Base-by-base conservation (phyloP, 2,888 invertebrate genomes). In the Melikaiella ostensackeni region DNA sequence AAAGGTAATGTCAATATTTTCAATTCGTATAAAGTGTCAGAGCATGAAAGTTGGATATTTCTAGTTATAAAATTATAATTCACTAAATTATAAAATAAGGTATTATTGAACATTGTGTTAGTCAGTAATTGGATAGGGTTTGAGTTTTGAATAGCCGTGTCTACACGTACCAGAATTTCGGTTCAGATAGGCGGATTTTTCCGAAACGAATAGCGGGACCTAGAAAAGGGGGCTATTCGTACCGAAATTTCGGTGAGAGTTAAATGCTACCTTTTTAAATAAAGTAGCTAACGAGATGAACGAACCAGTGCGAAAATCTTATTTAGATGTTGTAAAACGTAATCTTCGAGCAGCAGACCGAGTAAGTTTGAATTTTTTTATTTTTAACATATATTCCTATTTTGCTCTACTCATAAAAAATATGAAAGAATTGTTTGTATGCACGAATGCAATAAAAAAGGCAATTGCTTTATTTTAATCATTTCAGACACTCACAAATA, bases 271-370 rank as follows among this genome's bases (percentile, higher is more conserved):
- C 11, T 38, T 38, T 11, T 38, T 13, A 38, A 38, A 38, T 11
- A 50, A n/a, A 50, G 6, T 1, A 19, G 5, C 8, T 1, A 8
- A 8, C 1, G 13, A 66, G 19, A 66, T 66, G 66, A 46, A 66
- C 11, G 46, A 46, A 66, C 66, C 66, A 5, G 46, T 66, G 11
- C 75, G 88, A 66, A 84, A 79, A 75, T 87, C 83, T 62, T 75
- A 85, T 66, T 77, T 89, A 19, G 87, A 89, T 35, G 76, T 86
- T 27, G 76, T 89, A 0, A 84, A 82, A 46, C 62, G 66, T 5
- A 88, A 88, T 77, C 77, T 88, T 19, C 80, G 75, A 6, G 80
- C 81, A 5, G 80, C 81, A 3, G 81, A 80, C 61, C 80, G 75
- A 46, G 89, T 89, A 78, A 86, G 78, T 77, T 35, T 50, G 75